phyloP scores from a whole-genome alignment of 2,113 vertebrate genomes.

The Planiliza haematocheilus region DNA sequence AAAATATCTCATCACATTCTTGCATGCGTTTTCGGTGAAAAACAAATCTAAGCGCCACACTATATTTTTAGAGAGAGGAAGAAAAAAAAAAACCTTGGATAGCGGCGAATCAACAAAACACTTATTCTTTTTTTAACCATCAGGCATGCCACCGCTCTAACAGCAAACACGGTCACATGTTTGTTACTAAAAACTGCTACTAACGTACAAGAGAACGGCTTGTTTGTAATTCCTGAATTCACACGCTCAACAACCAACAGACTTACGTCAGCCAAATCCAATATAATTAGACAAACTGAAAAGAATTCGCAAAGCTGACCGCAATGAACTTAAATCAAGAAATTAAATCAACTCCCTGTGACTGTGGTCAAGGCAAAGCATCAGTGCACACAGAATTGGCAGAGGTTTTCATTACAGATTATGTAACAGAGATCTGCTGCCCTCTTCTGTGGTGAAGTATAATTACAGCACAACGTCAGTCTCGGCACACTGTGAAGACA shows the following conservation, averaged over 20 bases:
- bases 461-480: constrained; percentile 9
- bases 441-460: constrained; percentile 61
- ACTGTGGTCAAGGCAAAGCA: constrained; percentile 34
- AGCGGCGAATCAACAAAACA: constrained; percentile 12
- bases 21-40: constrained; percentile 26
- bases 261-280: constrained; percentile 37
- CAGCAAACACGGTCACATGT: constrained; percentile 41
- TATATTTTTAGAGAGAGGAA: constrained; percentile 18
- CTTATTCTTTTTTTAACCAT: constrained; percentile 30
- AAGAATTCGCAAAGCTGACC: constrained; percentile 32
- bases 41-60: constrained; percentile 30
- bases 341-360: constrained; percentile 55
- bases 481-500: not conserved
- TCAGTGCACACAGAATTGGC: constrained; percentile 5
- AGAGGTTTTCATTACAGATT: not conserved
- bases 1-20: constrained; percentile 39
- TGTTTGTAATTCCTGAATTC: constrained; percentile 37
- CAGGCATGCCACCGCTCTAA: constrained; percentile 33
- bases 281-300: constrained; percentile 33
- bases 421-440: constrained; percentile 70
- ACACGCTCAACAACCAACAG: constrained; percentile 34
- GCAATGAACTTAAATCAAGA: constrained; percentile 49
- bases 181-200: constrained; percentile 33
- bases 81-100: constrained; percentile 19
- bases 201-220: constrained; percentile 15